Conservation (phyloP, 2,113 vertebrate genomes). For the Syrmaticus mikado region DNA sequence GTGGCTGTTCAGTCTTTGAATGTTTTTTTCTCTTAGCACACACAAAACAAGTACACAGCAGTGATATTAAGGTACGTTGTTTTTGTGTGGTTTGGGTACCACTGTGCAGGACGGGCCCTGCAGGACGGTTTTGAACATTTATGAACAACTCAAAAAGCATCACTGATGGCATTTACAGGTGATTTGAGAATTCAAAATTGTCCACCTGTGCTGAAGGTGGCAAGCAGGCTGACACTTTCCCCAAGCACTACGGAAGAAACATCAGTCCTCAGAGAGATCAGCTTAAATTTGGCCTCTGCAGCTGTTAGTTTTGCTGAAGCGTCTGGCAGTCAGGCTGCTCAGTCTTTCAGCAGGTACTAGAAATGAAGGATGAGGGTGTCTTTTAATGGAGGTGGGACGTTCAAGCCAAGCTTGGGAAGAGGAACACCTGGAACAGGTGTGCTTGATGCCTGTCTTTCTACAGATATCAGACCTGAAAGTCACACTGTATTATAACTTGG, state of each 20-base stretch:
- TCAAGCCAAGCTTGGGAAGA: not conserved
- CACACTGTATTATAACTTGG: accelerated
- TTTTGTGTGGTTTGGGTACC: not conserved
- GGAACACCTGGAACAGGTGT: not conserved
- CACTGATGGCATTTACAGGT: not conserved
- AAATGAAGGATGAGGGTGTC: conserved; percentile 28
- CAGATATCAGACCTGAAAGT: not conserved
- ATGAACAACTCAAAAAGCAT: not conserved
- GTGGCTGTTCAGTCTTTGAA: not conserved
- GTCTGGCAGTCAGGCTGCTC: conserved; percentile 6
- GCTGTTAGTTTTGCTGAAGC: not conserved
- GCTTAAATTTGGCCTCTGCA: not conserved
- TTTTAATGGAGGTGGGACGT: conserved; percentile 40
- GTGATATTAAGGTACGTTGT: not conserved
- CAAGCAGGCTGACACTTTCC: not conserved
- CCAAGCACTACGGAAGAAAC: not conserved
- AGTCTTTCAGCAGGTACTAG: conserved; percentile 24
- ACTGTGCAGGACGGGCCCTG: not conserved
- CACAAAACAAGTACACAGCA: not conserved
- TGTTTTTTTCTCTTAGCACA: not conserved
- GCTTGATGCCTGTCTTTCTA: not conserved
- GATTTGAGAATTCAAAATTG: not conserved
- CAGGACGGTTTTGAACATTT: not conserved
- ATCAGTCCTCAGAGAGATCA: not conserved
- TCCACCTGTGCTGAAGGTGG: not conserved